phyloP scores from a whole-genome alignment of 2,888 invertebrate species.

The Cistogaster globosa region DNA sequence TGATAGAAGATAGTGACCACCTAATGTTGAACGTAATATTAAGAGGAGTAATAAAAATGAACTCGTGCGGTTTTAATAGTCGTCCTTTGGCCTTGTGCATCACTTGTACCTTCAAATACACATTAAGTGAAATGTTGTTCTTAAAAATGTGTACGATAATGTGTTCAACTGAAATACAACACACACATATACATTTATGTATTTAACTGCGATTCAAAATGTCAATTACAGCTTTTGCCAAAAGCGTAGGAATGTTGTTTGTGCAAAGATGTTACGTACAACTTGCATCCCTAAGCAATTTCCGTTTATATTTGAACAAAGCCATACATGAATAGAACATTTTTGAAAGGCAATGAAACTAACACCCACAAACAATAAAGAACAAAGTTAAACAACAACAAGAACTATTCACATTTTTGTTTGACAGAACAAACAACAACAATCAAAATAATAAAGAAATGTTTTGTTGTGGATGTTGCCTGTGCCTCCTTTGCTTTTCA shows the following conservation, averaged over 20 bases:
- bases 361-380: slow-evolving; percentile 65
- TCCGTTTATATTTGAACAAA: slow-evolving; percentile 58
- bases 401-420: slow-evolving; percentile 44
- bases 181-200: not conserved
- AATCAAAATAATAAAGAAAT: slow-evolving; percentile 1
- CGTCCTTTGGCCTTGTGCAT: slow-evolving; percentile 17
- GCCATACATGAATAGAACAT: slow-evolving; percentile 29
- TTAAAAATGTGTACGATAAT: slow-evolving; percentile 16
- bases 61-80: slow-evolving; percentile 60
- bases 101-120: slow-evolving; percentile 4
- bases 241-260: not conserved
- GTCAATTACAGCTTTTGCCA: slow-evolving; percentile 58
- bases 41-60: slow-evolving; percentile 59
- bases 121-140: slow-evolving; percentile 7
- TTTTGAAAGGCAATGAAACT: slow-evolving; percentile 55
- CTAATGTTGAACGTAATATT: slow-evolving; percentile 47
- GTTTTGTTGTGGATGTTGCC: slow-evolving; percentile 22
- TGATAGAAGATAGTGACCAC: slow-evolving; percentile 26
- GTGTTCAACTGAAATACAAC: slow-evolving; percentile 6
- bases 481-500: slow-evolving; percentile 3
- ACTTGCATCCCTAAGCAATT: slow-evolving; percentile 69
- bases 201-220: slow-evolving; percentile 45
- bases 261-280: slow-evolving; percentile 28
- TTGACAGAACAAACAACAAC: slow-evolving; percentile 22
- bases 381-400: slow-evolving; percentile 40